Conservation (phyloP, 2,797 vertebrate genomes). For the Catostomus latipinnis region DNA sequence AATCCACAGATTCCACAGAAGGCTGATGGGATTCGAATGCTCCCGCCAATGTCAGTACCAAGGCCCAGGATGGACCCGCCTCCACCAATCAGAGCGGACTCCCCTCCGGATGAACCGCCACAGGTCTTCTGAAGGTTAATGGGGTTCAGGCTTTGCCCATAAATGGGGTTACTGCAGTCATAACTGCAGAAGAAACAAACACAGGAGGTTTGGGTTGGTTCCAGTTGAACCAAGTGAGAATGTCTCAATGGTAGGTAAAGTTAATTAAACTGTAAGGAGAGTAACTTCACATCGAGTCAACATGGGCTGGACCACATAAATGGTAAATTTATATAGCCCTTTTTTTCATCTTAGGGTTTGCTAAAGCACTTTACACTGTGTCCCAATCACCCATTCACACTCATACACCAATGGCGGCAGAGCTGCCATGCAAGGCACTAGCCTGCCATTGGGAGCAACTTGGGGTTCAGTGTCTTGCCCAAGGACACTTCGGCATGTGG, state of each 20-base stretch:
- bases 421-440: too few relatives aligned
- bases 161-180: conserved; percentile 90
- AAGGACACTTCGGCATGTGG: too few relatives aligned
- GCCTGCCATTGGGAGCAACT: too few relatives aligned
- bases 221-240: not conserved
- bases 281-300: not conserved
- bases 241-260: not conserved
- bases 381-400: too few relatives aligned
- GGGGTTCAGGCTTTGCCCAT: conserved; percentile 85
- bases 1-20: conserved; percentile 84
- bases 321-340: too few relatives aligned
- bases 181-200: conserved; percentile 73
- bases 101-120: conserved; percentile 87
- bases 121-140: conserved; percentile 81
- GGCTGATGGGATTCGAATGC: conserved; percentile 80
- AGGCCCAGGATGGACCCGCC: conserved; percentile 84
- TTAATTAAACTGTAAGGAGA: not conserved
- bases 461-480: too few relatives aligned
- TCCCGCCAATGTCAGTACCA: conserved; percentile 77
- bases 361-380: too few relatives aligned
- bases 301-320: not conserved
- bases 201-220: not conserved
- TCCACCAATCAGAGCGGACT: conserved; percentile 79
- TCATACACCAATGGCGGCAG: too few relatives aligned
- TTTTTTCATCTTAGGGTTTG: too few relatives aligned